phyloP scores from a whole-genome alignment of 1,140 invertebrate species.

The Copidosoma floridanum region DNA sequence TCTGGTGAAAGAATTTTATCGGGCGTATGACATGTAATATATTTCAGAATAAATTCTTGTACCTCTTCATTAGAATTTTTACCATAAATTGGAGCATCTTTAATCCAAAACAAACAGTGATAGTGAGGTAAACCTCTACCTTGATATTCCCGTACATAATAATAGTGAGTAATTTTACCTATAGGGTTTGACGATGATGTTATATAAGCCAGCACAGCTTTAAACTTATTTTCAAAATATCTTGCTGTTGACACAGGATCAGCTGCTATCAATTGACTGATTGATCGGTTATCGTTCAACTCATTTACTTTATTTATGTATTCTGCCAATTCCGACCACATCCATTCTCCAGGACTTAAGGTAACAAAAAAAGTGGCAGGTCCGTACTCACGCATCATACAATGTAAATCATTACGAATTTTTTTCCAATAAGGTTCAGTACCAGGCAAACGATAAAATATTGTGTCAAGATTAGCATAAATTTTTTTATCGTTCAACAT shows the following conservation, averaged over 20 bases:
- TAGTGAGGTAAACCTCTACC: slow-evolving; percentile 41
- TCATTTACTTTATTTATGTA: slow-evolving; percentile 39
- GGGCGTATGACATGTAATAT: slow-evolving; percentile 41
- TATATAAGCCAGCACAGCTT: slow-evolving; percentile 42
- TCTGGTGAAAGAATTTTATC: slow-evolving; percentile 29
- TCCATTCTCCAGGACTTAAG: slow-evolving; percentile 44
- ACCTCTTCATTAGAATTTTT: slow-evolving; percentile 33
- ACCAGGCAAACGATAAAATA: slow-evolving; percentile 35
- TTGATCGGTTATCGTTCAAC: slow-evolving; percentile 18
- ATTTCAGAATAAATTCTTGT: slow-evolving; percentile 37
- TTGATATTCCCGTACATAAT: slow-evolving; percentile 38
- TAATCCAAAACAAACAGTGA: slow-evolving; percentile 40
- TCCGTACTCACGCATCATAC: slow-evolving; percentile 43
- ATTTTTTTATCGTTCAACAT: slow-evolving; percentile 15
- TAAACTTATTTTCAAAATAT: slow-evolving; percentile 43
- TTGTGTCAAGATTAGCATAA: slow-evolving; percentile 29
- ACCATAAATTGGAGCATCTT: slow-evolving; percentile 37
- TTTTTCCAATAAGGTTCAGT: slow-evolving; percentile 35
- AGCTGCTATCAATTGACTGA: slow-evolving; percentile 29
- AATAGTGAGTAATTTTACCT: slow-evolving; percentile 37
- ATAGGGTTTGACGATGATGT: slow-evolving; percentile 34
- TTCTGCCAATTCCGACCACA: slow-evolving; percentile 40
- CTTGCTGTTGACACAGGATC: slow-evolving; percentile 41
- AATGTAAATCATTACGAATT: slow-evolving; percentile 33
- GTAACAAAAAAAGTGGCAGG: slow-evolving; percentile 48